A percentile compares a stretch with the other conserved stretches of the same genome.
Conservation (phyloP, 2,888 invertebrate genomes). For the Lydus trimaculatus region DNA sequence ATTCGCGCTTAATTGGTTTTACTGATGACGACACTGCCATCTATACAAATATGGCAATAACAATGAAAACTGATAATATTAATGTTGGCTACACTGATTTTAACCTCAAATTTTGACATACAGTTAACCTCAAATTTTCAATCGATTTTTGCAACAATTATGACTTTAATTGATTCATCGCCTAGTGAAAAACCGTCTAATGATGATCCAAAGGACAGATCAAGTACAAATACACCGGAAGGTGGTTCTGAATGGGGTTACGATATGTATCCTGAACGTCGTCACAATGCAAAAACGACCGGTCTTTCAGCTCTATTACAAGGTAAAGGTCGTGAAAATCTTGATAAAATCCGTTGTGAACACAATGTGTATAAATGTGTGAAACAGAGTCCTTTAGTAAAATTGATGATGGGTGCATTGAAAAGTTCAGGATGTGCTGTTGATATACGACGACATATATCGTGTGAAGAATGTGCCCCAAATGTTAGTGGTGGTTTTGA, state of each 20-base stretch:
- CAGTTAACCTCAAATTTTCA: conserved; percentile 3
- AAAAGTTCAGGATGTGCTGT: conserved; percentile 82
- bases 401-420: conserved; percentile 84
- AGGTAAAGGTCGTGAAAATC: conserved; percentile 72
- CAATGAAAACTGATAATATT: too few relatives aligned
- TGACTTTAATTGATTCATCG: conserved; percentile 14
- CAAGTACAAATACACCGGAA: neutral
- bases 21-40: neutral
- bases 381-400: conserved; percentile 80
- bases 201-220: neutral
- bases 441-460: conserved; percentile 85
- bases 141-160: neutral
- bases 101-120: too few relatives aligned
- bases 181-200: conserved; percentile 1
- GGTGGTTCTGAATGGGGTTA: conserved; percentile 69
- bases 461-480: conserved; percentile 88
- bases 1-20: neutral
- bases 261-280: conserved; percentile 84
- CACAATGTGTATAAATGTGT: conserved; percentile 78
- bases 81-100: too few relatives aligned
- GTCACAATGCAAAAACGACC: conserved; percentile 75
- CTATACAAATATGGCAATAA: too few relatives aligned
- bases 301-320: conserved; percentile 66
- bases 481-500: conserved; percentile 92
- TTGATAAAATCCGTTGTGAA: conserved; percentile 82